These are phyloP conservation scores for Drosophila eugracilis DNA, from an alignment of 1,140 invertebrate genomes.

Conservation along the genomic window DNA sequence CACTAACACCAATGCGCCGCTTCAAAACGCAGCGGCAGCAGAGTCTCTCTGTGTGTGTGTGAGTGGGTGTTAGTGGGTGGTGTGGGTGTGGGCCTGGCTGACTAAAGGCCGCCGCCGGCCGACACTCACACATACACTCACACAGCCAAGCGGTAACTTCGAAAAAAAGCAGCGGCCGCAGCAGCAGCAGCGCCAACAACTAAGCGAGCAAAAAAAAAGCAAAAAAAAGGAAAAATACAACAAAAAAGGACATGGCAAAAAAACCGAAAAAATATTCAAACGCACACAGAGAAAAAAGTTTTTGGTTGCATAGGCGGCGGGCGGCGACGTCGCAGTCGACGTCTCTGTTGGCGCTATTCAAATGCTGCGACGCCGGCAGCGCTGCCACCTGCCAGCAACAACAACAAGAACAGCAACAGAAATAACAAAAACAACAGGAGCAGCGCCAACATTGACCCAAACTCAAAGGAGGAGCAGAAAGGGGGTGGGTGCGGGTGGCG, in stretches of 20 bases:
- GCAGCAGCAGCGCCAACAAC: slow-evolving; percentile 61
- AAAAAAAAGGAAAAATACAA: slow-evolving; percentile 62
- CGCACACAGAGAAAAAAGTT: slow-evolving; percentile 62
- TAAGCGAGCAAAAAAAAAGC: slow-evolving; percentile 71
- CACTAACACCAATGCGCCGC: slow-evolving; percentile 66
- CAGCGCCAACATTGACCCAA: slow-evolving; percentile 79
- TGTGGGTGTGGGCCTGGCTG: slow-evolving; percentile 57
- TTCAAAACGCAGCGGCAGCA: slow-evolving; percentile 78
- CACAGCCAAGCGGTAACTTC: slow-evolving; percentile 58
- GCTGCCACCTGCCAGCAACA: slow-evolving; percentile 75
- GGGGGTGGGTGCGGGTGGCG: too few relatives aligned
- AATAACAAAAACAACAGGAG: slow-evolving; percentile 45
- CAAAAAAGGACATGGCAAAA: slow-evolving; percentile 29
- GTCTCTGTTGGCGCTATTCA: slow-evolving; percentile 72
- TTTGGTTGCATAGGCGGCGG: slow-evolving; percentile 79
- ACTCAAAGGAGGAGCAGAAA: slow-evolving; percentile 55
- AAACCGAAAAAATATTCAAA: slow-evolving; percentile 49
- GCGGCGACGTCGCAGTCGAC: slow-evolving; percentile 35
- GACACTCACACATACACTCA: slow-evolving; percentile 65
- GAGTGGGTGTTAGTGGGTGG: slow-evolving; percentile 35
- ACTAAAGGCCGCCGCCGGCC: slow-evolving; percentile 79
- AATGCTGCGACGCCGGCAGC: slow-evolving; percentile 66
- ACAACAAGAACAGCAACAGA: slow-evolving; percentile 34
- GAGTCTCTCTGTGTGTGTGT: slow-evolving; percentile 35
- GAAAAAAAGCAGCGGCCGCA: slow-evolving; percentile 57